Evolutionary conservation across 1,140 invertebrate genomes (phyloP).

Genomic region (Aphis craccivora): DNA sequence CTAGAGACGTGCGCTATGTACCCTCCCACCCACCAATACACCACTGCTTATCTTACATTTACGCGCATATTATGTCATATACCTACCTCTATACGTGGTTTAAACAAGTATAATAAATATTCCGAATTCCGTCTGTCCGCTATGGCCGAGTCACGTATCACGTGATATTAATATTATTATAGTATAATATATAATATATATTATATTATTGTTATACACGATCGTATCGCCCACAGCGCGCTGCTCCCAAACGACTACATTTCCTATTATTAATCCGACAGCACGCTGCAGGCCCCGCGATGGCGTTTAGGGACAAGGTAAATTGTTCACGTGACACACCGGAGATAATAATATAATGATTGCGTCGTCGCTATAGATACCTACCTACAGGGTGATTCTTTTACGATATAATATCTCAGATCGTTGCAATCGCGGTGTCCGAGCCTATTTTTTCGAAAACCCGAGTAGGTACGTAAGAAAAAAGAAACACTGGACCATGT

Average conservation of each 20-base stretch:
- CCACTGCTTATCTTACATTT: background rate
- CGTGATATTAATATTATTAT: slow-evolving; percentile 5
- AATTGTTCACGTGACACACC: slow-evolving; percentile 4
- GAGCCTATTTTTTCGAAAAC: background rate
- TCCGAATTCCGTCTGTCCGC: background rate
- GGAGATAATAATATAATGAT: slow-evolving; percentile 4
- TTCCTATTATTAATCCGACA: background rate
- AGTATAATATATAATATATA: background rate
- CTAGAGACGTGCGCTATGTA: background rate
- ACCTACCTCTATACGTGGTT: background rate
- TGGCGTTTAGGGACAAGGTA: background rate
- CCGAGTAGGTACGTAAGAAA: background rate
- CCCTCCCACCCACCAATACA: background rate
- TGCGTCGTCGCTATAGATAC: background rate
- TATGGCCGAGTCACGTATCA: background rate
- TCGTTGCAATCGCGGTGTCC: background rate
- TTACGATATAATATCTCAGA: background rate
- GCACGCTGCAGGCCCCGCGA: background rate
- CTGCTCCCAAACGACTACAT: background rate
- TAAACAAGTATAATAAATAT: background rate
- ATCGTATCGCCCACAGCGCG: background rate
- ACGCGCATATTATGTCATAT: background rate
- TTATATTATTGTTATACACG: background rate
- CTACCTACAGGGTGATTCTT: background rate
- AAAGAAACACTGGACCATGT: background rate